Evolutionary conservation across 2,113 vertebrate species (phyloP).

Genomic region (Strix uralensis): DNA sequence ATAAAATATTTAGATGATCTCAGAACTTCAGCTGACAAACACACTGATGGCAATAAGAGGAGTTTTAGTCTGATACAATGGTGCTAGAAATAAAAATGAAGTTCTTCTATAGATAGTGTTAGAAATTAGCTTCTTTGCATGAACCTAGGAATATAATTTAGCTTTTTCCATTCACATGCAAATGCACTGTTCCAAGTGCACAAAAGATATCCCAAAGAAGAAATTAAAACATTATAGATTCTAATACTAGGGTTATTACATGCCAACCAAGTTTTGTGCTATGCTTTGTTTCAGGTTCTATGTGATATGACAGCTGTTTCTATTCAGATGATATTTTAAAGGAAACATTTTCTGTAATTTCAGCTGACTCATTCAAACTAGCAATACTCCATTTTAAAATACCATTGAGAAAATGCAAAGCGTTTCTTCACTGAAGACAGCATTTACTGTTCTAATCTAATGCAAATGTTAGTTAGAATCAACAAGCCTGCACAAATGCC

Average conservation of each 20-base stretch:
- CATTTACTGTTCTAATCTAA: conserved; percentile 49
- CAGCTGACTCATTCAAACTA: conserved; percentile 61
- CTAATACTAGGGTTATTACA: conserved; percentile 55
- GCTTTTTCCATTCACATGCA: conserved; percentile 69
- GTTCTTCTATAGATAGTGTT: conserved; percentile 10
- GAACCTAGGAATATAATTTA: conserved; percentile 60
- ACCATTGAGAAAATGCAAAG: conserved; percentile 56
- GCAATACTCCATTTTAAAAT: conserved; percentile 47
- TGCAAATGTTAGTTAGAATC: conserved; percentile 53
- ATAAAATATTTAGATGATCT: conserved; percentile 67
- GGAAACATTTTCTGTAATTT: conserved; percentile 60
- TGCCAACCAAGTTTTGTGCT: conserved; percentile 51
- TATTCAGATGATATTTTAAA: conserved; percentile 61
- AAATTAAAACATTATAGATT: conserved; percentile 71
- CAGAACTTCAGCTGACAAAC: conserved; percentile 60
- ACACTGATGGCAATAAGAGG: conserved; percentile 33
- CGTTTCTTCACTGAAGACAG: conserved; percentile 40
- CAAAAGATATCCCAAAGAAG: conserved; percentile 61
- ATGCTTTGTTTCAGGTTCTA: conserved; percentile 60
- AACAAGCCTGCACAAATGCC: conserved; percentile 33
- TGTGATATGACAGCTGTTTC: conserved; percentile 71
- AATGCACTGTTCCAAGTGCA: conserved; percentile 61
- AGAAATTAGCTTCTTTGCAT: conserved; percentile 54
- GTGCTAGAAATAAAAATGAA: conserved; percentile 48
- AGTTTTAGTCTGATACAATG: conserved; percentile 32